Conservation (phyloP, 2,888 invertebrate species). For the Agrotis clavis region DNA sequence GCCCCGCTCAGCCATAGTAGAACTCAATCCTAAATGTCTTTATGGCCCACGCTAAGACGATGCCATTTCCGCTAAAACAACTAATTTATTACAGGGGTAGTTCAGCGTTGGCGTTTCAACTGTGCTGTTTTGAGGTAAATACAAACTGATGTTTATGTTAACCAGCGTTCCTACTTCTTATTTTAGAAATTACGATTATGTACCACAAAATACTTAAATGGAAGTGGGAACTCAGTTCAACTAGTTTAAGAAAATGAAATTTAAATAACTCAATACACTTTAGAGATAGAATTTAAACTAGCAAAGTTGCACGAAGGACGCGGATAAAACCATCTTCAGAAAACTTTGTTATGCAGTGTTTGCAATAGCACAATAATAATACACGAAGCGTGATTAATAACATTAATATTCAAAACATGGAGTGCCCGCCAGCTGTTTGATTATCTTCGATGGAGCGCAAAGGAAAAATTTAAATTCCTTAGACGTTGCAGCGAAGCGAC, state of each 20-base stretch:
- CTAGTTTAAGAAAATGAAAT: constrained; percentile 38
- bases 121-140: constrained; percentile 69
- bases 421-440: constrained; percentile 80
- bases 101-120: constrained; percentile 70
- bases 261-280: constrained; percentile 43
- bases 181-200: constrained; percentile 20
- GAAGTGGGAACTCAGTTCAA: constrained; percentile 16
- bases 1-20: constrained; percentile 69
- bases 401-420: constrained; percentile 83
- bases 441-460: constrained; percentile 79
- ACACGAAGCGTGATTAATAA: constrained; percentile 75
- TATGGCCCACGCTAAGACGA: constrained; percentile 77
- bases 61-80: constrained; percentile 79
- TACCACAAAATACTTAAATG: constrained; percentile 25
- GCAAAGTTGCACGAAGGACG: constrained; percentile 33
- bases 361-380: constrained; percentile 57
- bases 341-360: constrained; percentile 45
- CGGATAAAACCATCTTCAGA: constrained; percentile 34
- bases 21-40: constrained; percentile 82
- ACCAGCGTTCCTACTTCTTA: constrained; percentile 34
- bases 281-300: constrained; percentile 49
- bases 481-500: constrained; percentile 70
- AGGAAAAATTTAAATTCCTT: constrained; percentile 81
- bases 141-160: constrained; percentile 65
- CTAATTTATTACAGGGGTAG: constrained; percentile 78